Evolutionary conservation across 2,797 vertebrate species (phyloP), one percentile per base, ranked within the genome.

Genomic region (Scleropages formosus): DNA sequence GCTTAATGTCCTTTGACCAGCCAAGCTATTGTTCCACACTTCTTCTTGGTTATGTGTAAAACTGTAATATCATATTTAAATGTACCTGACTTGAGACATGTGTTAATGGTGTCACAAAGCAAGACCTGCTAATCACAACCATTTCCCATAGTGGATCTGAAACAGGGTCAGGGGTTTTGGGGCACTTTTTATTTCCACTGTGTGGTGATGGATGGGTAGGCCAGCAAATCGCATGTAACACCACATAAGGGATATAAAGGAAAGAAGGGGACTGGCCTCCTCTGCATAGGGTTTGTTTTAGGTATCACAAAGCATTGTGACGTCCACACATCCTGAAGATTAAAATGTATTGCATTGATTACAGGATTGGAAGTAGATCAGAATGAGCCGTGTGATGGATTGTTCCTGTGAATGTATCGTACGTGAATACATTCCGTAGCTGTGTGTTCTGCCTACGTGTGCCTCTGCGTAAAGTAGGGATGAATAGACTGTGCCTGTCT

Each of bases 401-500:
- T 58, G 16, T 56, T 46, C 12, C 73, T 58, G 73, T 39, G 73
- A 56, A 65, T 74, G 47, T 56, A 39, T 56, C 60, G 12, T 58
- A 72, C 20, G n/a, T 13, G 27, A 15, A 46, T 60, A 44, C 20
- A 62, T 67, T 60, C n/a, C 60, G 22, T 56, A 64, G 27, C 46
- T 68, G 51, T 10, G 26, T 6, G 13, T 62, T 20, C 27, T 22
- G 47, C 72, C n/a, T 12, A 31, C 46, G 44, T 62, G 31, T 73
- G 47, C 39, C 31, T 56, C 39, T 60, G 44, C 13, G 47, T 61
- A n/a, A 44, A 10, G 59, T 2, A 47, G n/a, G 8, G 62, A 83
- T 74, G 80, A 66, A 47, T 78, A 81, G 77, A 80, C 27, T 65
- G 22, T n/a, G 44, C 58, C 49, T 59, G n/a, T 64, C 39, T 59